Evolutionary conservation across 2,113 vertebrate species (phyloP).

Genomic region (Peromyscus californicus): DNA sequence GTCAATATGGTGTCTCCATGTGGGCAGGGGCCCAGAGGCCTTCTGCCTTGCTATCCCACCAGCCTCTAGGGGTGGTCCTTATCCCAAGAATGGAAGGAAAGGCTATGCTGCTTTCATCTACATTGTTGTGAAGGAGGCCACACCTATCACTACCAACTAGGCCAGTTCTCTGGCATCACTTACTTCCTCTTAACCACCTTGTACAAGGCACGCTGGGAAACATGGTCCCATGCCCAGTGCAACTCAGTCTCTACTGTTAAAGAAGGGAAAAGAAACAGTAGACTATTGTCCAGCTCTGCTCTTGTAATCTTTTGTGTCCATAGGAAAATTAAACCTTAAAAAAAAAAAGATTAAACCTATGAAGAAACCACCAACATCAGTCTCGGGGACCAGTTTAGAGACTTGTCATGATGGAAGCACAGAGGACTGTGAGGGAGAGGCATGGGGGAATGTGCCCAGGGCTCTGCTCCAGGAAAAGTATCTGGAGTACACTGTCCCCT

Average conservation of each 20-base stretch:
- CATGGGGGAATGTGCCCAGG: not conserved
- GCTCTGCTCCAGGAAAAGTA: not conserved
- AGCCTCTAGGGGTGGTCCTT: not conserved
- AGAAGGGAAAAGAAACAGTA: not conserved
- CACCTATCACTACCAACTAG: not conserved
- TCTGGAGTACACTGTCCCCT: not conserved
- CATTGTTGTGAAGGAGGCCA: not conserved
- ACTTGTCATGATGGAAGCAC: not conserved
- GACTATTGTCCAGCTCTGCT: not conserved
- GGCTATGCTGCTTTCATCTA: not conserved
- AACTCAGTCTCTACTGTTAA: not conserved
- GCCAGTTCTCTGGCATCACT: not conserved
- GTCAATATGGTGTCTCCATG: not conserved
- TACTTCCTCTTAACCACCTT: not conserved
- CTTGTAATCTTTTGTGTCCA: not conserved
- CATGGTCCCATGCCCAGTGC: not conserved
- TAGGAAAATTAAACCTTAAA: not conserved
- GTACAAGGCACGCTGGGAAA: not conserved
- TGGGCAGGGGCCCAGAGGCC: not conserved
- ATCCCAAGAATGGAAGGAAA: not conserved
- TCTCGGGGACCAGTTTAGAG: not conserved
- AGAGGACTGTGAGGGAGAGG: not conserved
- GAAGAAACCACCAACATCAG: not conserved
- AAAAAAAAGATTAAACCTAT: not conserved
- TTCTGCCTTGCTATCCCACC: not conserved